Conservation (phyloP, 92 coral and sea anemone genomes). For the Zoanthus sansibaricus region DNA sequence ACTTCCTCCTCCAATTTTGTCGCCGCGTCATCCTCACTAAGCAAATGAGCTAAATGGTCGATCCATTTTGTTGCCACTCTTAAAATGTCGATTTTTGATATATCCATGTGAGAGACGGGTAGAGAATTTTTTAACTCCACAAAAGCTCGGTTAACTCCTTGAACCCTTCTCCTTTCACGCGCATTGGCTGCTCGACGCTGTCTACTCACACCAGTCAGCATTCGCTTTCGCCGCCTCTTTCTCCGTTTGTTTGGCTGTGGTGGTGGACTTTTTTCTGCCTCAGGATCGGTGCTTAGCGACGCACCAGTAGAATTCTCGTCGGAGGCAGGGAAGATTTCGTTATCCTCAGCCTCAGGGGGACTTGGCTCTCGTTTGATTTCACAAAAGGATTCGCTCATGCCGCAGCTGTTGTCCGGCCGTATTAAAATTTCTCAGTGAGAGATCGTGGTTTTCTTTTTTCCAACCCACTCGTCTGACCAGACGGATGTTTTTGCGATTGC, state of each 20-base stretch:
- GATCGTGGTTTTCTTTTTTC: constrained; percentile 32
- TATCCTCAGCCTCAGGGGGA: constrained; percentile 43
- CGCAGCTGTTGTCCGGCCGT: constrained; percentile 25
- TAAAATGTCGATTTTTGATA: constrained; percentile 94
- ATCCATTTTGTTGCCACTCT: constrained; percentile 97
- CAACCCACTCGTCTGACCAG: constrained; percentile 42
- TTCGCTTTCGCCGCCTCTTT: constrained; percentile 92
- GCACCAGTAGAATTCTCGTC: constrained; percentile 46
- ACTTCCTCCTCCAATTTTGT: constrained; percentile 48
- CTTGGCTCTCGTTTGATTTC: constrained; percentile 39
- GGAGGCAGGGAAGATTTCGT: constrained; percentile 31
- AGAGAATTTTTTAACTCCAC: constrained; percentile 94
- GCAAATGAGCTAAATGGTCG: constrained; percentile 87
- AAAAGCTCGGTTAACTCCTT: constrained; percentile 98
- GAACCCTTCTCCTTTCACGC: constrained; percentile 93
- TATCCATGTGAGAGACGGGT: constrained; percentile 95
- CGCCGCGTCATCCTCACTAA: constrained; percentile 83
- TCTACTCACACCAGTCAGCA: constrained; percentile 98
- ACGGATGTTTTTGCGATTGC: constrained; percentile 41
- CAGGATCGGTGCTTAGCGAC: constrained; percentile 48
- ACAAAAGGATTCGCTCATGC: constrained; percentile 33
- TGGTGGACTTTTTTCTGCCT: constrained; percentile 51
- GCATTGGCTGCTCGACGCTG: constrained; percentile 98
- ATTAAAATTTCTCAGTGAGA: constrained; percentile 8
- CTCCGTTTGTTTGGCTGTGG: constrained; percentile 41